These are phyloP conservation scores for Caenorhabditis sp. DNA, from an alignment of 2,888 invertebrate species.

Conservation along the genomic window DNA sequence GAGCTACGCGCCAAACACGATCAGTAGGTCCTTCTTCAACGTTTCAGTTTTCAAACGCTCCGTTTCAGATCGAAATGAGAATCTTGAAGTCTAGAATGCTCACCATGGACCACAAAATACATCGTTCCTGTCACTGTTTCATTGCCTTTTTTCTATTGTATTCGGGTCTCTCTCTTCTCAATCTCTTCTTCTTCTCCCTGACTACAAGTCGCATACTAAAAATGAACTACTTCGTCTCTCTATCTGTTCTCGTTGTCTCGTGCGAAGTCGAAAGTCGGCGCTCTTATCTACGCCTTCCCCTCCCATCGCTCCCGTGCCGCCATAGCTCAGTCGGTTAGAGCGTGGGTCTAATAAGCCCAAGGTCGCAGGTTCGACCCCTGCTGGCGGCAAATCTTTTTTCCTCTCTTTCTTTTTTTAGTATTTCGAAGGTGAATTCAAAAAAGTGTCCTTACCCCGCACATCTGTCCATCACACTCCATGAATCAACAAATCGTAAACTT, in stretches of 20 bases:
- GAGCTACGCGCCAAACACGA: slow-evolving; percentile 60
- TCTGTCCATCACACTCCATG: slow-evolving; percentile 12
- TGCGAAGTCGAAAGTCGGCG: neutral
- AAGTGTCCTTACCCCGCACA: neutral
- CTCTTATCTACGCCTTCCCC: no score
- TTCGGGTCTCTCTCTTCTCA: slow-evolving; percentile 4
- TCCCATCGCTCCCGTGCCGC: slow-evolving; percentile 62
- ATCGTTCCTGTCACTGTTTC: slow-evolving; percentile 17
- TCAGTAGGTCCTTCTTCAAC: slow-evolving; percentile 19
- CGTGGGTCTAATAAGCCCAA: slow-evolving; percentile 83
- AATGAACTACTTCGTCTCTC: neutral
- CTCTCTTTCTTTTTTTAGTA: no score
- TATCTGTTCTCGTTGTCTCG: no score
- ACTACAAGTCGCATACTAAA: neutral
- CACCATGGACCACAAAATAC: no score
- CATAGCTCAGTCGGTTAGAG: slow-evolving; percentile 83
- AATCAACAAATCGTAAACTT: slow-evolving; percentile 31
- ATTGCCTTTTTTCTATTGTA: slow-evolving; percentile 4
- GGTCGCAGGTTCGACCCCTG: slow-evolving; percentile 83
- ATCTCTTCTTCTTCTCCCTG: no score
- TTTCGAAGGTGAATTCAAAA: no score
- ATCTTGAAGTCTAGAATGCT: no score
- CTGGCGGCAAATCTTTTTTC: slow-evolving; percentile 80
- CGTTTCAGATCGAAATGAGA: slow-evolving; percentile 53
- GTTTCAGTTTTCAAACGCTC: neutral